Percentiles rank a stretch among this genome's conserved stretches.
These are phyloP conservation scores for Strix aluco DNA, from an alignment of 2,113 vertebrate genomes.

Conservation along the genomic window DNA sequence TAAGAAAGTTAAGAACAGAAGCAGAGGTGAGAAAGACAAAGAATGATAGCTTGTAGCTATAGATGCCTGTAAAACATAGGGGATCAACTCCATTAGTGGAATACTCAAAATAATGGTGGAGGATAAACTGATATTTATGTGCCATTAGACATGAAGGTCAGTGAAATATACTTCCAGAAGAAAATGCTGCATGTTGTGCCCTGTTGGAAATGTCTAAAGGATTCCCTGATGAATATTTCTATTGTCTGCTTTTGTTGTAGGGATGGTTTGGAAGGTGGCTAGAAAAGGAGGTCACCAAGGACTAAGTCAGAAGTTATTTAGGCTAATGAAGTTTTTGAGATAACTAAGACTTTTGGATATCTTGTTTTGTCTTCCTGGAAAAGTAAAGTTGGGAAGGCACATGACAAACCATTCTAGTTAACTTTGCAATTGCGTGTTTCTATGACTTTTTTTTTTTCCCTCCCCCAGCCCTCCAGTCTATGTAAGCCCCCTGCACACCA, in stretches of 20 bases:
- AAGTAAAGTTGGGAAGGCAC: not conserved
- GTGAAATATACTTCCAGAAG: not conserved
- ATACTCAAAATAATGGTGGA: not conserved
- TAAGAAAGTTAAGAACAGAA: not conserved
- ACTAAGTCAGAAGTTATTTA: not conserved
- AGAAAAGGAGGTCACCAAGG: not conserved
- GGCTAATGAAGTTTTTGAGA: not conserved
- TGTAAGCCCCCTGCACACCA: not conserved
- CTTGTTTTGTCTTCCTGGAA: not conserved
- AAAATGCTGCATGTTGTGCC: not conserved
- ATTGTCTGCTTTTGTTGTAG: not conserved
- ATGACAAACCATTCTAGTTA: not conserved
- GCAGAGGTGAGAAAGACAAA: not conserved
- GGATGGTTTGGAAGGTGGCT: not conserved
- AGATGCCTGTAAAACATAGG: not conserved
- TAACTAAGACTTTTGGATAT: not conserved
- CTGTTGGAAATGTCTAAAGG: not conserved
- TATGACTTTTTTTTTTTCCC: not conserved
- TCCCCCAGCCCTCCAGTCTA: fast-evolving
- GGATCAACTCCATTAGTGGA: not conserved
- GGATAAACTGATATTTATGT: not conserved
- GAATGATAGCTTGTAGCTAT: not conserved
- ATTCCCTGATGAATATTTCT: not conserved
- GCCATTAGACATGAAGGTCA: not conserved
- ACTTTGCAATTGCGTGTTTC: not conserved